Evolutionary conservation across 2,888 invertebrate species (phyloP).

Genomic region (Andrena marginata): DNA sequence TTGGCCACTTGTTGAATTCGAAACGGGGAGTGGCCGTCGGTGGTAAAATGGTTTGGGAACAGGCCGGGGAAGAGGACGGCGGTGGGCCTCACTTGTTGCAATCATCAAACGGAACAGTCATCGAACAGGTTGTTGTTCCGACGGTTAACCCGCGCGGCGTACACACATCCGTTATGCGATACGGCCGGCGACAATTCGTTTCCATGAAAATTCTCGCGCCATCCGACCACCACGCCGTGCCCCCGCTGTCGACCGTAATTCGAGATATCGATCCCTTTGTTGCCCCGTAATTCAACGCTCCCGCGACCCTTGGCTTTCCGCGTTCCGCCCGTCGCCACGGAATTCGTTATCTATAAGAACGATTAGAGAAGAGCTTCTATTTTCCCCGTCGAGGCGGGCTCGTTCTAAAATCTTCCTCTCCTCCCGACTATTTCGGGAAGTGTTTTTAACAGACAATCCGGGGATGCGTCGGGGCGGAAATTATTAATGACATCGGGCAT

Average conservation of each 20-base stretch:
- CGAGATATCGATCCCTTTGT: slow-evolving; percentile 13
- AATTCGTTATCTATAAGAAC: neutral
- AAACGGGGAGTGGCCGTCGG: slow-evolving; percentile 74
- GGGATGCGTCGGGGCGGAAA: neutral
- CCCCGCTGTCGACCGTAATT: slow-evolving; percentile 13
- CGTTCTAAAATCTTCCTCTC: too few species aligned
- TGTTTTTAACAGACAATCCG: neutral
- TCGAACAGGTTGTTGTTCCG: slow-evolving; percentile 83
- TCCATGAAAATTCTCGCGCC: slow-evolving; percentile 63
- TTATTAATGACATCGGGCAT: neutral
- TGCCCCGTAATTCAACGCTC: neutral
- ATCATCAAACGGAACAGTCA: slow-evolving; percentile 84
- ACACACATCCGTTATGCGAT: slow-evolving; percentile 51
- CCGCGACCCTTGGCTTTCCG: neutral
- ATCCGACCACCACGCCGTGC: slow-evolving; percentile 15
- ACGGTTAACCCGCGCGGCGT: slow-evolving; percentile 67
- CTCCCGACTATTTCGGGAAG: neutral
- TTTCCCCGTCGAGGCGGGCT: too few species aligned
- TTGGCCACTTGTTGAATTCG: slow-evolving; percentile 83
- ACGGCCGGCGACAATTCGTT: slow-evolving; percentile 67
- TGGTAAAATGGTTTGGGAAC: slow-evolving; percentile 74
- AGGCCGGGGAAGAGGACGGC: slow-evolving; percentile 64
- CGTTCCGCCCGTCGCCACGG: too few species aligned
- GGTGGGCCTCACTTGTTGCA: slow-evolving; percentile 82
- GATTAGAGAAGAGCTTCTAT: too few species aligned